phyloP scores from a whole-genome alignment of 2,113 vertebrate genomes.

The Halcyon malimbica region DNA sequence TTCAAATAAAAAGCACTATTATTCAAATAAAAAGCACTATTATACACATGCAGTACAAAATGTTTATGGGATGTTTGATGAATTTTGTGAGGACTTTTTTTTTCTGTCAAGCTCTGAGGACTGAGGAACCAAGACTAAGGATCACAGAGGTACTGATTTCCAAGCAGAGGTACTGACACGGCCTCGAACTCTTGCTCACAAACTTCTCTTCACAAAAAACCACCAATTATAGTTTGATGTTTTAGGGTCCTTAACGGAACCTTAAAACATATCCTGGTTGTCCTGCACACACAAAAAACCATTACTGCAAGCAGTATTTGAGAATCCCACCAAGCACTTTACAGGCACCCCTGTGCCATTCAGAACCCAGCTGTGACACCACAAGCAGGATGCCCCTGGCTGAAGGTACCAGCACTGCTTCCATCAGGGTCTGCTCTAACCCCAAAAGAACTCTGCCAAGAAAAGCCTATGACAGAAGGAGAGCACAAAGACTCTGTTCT shows the following conservation, averaged over 20 bases:
- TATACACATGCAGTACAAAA: not conserved
- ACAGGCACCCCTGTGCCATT: too few relatives aligned
- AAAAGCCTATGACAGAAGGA: not conserved
- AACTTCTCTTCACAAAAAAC: not conserved
- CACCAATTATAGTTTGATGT: not conserved
- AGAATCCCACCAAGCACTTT: not conserved
- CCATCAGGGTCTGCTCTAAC: not conserved
- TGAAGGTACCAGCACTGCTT: not conserved
- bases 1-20: not conserved
- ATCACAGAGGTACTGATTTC: not conserved
- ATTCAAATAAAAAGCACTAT: not conserved
- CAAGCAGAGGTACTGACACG: not conserved
- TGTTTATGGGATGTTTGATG: not conserved
- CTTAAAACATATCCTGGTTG: not conserved
- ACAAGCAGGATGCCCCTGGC: not conserved
- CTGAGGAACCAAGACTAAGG: not conserved
- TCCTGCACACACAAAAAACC: not conserved
- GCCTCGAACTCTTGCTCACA: not conserved
- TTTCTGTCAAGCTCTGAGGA: not conserved
- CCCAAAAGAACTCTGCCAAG: not conserved
- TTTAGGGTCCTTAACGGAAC: not conserved
- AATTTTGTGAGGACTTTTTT: not conserved
- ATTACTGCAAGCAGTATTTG: not conserved
- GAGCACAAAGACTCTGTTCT: not conserved
- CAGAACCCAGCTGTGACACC: fast-evolving